Evolutionary conservation across 2,113 vertebrate species (phyloP).

Genomic region (Thunnus thynnus): DNA sequence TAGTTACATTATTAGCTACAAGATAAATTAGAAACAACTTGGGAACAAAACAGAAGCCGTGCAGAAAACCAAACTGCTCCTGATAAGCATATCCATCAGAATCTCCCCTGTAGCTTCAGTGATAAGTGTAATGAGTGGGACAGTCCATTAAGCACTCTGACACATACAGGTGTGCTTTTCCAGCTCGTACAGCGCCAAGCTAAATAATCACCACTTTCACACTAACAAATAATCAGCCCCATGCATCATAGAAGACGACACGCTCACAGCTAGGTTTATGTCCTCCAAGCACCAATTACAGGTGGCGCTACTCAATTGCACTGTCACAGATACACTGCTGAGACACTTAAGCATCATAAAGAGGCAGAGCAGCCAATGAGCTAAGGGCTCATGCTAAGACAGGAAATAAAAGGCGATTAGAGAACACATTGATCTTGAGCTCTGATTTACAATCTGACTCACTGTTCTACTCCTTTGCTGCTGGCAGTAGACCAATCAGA

Average conservation of each 20-base stretch:
- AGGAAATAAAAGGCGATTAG: conserved; percentile 80
- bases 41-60: conserved; percentile 33
- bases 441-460: conserved; percentile 76
- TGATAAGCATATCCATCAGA: conserved; percentile 66
- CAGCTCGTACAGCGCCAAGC: conserved; percentile 32
- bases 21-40: conserved; percentile 49
- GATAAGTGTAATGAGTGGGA: conserved; percentile 60
- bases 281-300: conserved; percentile 70
- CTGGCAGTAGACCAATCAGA: conserved; percentile 76
- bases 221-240: conserved; percentile 61
- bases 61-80: conserved; percentile 44
- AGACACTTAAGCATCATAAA: conserved; percentile 40
- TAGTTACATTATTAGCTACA: conserved; percentile 15
- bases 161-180: conserved; percentile 67
- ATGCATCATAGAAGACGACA: conserved; percentile 36
- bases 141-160: conserved; percentile 69
- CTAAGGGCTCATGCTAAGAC: conserved; percentile 57
- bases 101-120: conserved; percentile 65
- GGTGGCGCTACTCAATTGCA: conserved; percentile 64
- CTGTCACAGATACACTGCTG: conserved; percentile 48
- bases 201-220: conserved; percentile 70
- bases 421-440: conserved; percentile 79
- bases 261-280: conserved; percentile 37
- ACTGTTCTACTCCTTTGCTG: conserved; percentile 62
- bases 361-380: conserved; percentile 52